Conservation (phyloP, 2,113 vertebrate species). For the Sceloporus tristichus region DNA sequence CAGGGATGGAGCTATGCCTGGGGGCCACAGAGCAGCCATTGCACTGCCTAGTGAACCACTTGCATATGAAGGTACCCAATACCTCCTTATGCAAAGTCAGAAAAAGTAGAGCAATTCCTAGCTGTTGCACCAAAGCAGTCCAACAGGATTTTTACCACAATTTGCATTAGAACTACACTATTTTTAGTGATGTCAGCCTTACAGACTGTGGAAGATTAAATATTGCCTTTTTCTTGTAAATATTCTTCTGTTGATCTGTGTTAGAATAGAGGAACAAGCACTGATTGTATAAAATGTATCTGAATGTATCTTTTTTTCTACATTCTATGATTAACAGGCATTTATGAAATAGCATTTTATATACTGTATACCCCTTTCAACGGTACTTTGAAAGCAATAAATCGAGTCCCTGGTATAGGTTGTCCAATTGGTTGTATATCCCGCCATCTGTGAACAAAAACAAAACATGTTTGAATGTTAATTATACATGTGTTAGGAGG, state of each 20-base stretch:
- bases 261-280: not conserved
- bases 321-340: not conserved
- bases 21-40: no score
- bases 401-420: slow-evolving; percentile 75
- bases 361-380: slow-evolving; percentile 81
- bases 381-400: slow-evolving; percentile 81
- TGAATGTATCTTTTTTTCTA: not conserved
- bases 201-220: no score
- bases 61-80: no score
- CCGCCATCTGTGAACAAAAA: slow-evolving; percentile 72
- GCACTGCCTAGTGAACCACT: no score
- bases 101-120: no score
- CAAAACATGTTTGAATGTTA: slow-evolving; percentile 18
- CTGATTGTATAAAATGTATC: not conserved
- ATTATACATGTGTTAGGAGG: not conserved
- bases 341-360: slow-evolving; percentile 39
- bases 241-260: no score
- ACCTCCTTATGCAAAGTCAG: no score
- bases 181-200: not conserved
- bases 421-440: slow-evolving; percentile 76
- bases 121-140: no score
- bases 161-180: not conserved
- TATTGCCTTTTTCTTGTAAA: not conserved
- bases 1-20: no score
- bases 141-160: no score